Base-by-base conservation (phyloP, 1,140 invertebrate genomes). In the Pemphigus obesinymphae region DNA sequence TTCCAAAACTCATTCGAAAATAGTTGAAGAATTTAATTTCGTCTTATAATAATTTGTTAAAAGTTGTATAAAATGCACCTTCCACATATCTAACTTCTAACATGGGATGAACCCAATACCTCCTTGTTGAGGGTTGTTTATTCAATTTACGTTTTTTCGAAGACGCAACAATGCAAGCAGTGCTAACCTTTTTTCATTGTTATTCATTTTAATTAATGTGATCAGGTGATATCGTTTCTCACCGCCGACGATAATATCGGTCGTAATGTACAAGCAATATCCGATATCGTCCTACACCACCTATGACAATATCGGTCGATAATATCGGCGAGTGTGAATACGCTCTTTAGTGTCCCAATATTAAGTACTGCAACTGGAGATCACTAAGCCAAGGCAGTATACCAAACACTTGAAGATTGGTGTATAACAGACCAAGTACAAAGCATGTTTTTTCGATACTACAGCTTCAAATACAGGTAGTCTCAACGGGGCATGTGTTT, bases 1-100 rank as follows among this genome's bases (percentile, higher is more conserved):
- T 48, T 48, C 45, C 15, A 48, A 48, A 48, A 48, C 45, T 48
- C 45, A 48, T 48, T 0, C 45, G 15, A 48, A 48, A 48, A 61
- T 61, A 61, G 55, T 23, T 61, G 29, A 61, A 61, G 13, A 23
- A 61, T n/a, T 61, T 61, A 11, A 61, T 61, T 61, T 61, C 55
- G 2, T 58, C 53, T 58, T 58, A 11, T 58, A 58, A 23, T 58
- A 58, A 58, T 58, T 58, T 58, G 53, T 58, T 58, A 58, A 58
- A 58, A 58, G 53, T 61, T 61, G n/a, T 61, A 61, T 61, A 61
- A 61, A 61, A 61, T 61, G 55, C 55, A 61, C 29, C 55, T 61
- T 29, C 29, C 55, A 61, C 55, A 61, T 29, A 61, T 61, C 29
- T 61, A 61, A 26, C 29, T 61, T 61, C 55, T 61, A 23, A 61